Conservation (phyloP, 2,797 vertebrate species). For the Lithobates pipiens region DNA sequence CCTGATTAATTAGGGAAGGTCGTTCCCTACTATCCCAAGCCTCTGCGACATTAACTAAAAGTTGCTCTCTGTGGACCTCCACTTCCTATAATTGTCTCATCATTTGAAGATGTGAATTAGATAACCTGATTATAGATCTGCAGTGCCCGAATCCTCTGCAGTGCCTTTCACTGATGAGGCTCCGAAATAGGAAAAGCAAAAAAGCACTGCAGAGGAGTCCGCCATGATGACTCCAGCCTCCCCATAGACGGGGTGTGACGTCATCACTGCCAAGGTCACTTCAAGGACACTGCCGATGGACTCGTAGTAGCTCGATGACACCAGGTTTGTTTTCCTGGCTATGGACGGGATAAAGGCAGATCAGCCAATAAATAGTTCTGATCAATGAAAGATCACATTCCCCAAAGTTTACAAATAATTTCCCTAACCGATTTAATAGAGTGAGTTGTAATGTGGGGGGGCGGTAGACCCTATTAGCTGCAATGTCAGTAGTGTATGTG, state of each 20-base stretch:
- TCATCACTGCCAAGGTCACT: slow-evolving; percentile 38
- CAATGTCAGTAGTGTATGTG: no score
- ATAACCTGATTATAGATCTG: neutral
- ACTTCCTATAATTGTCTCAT: neutral
- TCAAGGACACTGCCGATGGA: slow-evolving; percentile 32
- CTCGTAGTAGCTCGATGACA: neutral
- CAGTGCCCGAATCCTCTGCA: neutral
- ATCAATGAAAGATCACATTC: neutral
- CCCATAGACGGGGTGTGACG: slow-evolving; percentile 2
- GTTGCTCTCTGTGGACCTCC: neutral
- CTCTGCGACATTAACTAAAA: neutral
- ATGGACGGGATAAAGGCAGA: neutral
- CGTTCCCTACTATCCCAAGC: neutral
- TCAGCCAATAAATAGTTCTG: neutral
- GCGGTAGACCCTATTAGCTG: no score
- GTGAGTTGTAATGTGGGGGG: no score
- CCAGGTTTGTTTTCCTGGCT: neutral
- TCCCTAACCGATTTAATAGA: no score
- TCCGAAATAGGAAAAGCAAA: neutral
- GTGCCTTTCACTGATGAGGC: neutral
- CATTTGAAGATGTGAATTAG: no score
- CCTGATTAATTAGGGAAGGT: neutral
- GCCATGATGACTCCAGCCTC: neutral
- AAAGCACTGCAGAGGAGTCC: slow-evolving; percentile 5
- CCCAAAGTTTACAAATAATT: neutral